Evolutionary conservation across 2,888 invertebrate species (phyloP).

Genomic region (Odontocerum albicorne): DNA sequence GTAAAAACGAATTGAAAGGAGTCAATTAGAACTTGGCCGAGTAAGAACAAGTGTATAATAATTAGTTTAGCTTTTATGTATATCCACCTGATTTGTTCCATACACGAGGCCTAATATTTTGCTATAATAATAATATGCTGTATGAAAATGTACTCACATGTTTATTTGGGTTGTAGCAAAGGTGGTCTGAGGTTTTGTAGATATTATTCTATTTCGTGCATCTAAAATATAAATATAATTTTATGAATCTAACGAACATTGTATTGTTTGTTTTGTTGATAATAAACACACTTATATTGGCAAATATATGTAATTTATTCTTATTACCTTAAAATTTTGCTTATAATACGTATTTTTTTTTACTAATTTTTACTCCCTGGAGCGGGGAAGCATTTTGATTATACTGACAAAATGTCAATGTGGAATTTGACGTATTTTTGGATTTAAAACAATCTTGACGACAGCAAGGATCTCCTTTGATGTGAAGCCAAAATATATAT

Average conservation of each 20-base stretch:
- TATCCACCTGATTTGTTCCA: conserved; percentile 18
- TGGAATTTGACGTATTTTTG: too few relatives aligned
- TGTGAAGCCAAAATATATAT: too few relatives aligned
- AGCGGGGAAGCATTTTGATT: too few relatives aligned
- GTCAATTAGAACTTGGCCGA: conserved; percentile 34
- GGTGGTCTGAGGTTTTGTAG: conserved; percentile 26
- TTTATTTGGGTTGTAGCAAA: conserved; percentile 24
- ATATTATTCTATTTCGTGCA: conserved; percentile 33
- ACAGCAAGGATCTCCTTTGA: too few relatives aligned
- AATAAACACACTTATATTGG: conserved; percentile 37
- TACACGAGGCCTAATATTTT: conserved; percentile 29
- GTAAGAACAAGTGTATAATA: conserved; percentile 27
- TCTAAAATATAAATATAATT: conserved; percentile 21
- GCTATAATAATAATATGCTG: conserved; percentile 16
- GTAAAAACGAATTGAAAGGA: conserved; percentile 32
- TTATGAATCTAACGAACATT: conserved; percentile 30
- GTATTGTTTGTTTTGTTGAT: conserved; percentile 37
- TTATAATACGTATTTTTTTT: too few relatives aligned
- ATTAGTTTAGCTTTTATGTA: conserved; percentile 31
- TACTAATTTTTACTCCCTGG: too few relatives aligned
- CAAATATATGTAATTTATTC: too few relatives aligned
- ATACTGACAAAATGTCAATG: too few relatives aligned
- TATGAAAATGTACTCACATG: not conserved
- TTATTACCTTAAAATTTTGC: too few relatives aligned
- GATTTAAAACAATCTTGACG: too few relatives aligned